phyloP scores from a whole-genome alignment of 2,797 vertebrate genomes.

The Enteromius mattozi region DNA sequence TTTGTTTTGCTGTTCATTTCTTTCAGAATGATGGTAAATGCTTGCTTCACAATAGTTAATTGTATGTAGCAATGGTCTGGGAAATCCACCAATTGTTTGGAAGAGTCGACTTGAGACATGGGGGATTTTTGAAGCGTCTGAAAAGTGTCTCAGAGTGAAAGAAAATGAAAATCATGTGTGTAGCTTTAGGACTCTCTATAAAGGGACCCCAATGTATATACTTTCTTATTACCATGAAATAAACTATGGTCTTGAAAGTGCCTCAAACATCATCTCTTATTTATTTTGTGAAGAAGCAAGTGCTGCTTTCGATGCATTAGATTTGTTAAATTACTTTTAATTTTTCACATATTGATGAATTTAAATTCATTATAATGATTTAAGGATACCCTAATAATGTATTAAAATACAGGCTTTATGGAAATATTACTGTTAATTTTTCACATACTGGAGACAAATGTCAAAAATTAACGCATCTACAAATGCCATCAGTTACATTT shows the following conservation, averaged over 20 bases:
- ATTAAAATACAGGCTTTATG: too few relatives aligned
- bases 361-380: too few relatives aligned
- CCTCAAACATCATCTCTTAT: slow-evolving; percentile 76
- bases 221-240: slow-evolving; percentile 88
- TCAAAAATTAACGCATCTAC: not conserved
- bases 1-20: not conserved
- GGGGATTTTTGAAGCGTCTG: slow-evolving; percentile 75
- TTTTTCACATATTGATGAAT: not conserved
- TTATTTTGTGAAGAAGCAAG: slow-evolving; percentile 42
- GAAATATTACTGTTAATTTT: too few relatives aligned
- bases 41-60: slow-evolving; percentile 47
- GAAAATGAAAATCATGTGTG: slow-evolving; percentile 74
- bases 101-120: slow-evolving; percentile 67
- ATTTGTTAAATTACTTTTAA: not conserved
- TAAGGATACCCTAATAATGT: too few relatives aligned
- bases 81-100: slow-evolving; percentile 34
- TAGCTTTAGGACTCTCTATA: slow-evolving; percentile 82
- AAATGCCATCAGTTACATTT: not conserved
- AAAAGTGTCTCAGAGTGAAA: slow-evolving; percentile 63
- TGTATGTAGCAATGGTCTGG: slow-evolving; percentile 47
- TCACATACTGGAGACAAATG: not conserved
- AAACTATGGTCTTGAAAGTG: slow-evolving; percentile 91
- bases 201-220: slow-evolving; percentile 86
- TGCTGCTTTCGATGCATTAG: not conserved
- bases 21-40: slow-evolving; percentile 30